A percentile compares a stretch with the other conserved stretches of the same genome.
phyloP scores from a whole-genome alignment of 1,140 invertebrate species.

The Holotrichia oblita region DNA sequence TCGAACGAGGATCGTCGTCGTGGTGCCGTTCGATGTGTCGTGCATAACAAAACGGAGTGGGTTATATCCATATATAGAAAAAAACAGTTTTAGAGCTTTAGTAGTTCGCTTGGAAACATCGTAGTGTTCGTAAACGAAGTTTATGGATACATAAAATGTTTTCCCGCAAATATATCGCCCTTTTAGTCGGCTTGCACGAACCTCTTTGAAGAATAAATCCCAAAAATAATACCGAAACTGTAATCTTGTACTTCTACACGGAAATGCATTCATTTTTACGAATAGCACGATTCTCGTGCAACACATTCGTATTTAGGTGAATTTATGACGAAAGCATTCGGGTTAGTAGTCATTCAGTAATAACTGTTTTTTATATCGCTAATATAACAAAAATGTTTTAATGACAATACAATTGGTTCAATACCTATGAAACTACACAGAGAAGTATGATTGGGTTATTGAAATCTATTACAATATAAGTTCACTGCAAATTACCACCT shows the following conservation, averaged over 20 bases:
- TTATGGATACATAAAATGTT: constrained; percentile 19
- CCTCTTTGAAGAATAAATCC: constrained; percentile 3
- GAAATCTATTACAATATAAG: no score
- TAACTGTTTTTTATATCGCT: no score
- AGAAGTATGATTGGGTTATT: no score
- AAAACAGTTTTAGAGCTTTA: constrained; percentile 17
- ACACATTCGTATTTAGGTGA: no score
- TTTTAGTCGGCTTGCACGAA: constrained; percentile 6
- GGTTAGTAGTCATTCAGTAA: no score
- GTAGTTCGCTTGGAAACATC: constrained; percentile 16
- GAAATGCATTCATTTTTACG: constrained; percentile 11
- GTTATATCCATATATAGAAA: constrained; percentile 11
- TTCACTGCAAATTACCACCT: no score
- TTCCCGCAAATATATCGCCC: background rate
- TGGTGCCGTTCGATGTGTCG: background rate
- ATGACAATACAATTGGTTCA: no score
- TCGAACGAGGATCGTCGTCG: constrained; percentile 4
- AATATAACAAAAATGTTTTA: no score
- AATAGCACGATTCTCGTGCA: background rate
- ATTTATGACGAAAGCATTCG: no score
- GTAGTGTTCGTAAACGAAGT: constrained; percentile 11
- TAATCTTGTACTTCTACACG: constrained; percentile 1
- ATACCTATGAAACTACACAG: no score
- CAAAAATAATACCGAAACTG: background rate
- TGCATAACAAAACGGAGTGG: constrained; percentile 13